Evolutionary conservation across 2,888 invertebrate genomes (phyloP).

Genomic region (Prostheceraeus crozeri): DNA sequence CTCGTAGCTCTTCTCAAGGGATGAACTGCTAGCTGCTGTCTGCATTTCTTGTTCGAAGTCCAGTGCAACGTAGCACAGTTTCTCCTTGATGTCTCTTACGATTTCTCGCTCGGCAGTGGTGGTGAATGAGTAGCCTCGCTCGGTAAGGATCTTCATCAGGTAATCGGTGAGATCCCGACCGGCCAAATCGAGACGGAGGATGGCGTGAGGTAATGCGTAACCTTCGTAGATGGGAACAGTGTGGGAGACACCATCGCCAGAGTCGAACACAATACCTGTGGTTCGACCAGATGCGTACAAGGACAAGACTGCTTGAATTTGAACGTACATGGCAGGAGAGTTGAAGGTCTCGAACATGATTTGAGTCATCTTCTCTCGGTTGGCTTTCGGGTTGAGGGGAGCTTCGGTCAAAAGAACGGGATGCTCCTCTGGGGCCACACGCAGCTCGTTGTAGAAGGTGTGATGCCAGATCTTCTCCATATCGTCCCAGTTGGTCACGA

Average conservation of each 20-base stretch:
- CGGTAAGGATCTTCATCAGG: slow-evolving; percentile 61
- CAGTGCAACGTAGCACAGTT: slow-evolving; percentile 48
- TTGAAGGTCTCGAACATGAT: slow-evolving; percentile 61
- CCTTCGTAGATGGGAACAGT: slow-evolving; percentile 84
- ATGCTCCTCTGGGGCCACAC: slow-evolving; percentile 67
- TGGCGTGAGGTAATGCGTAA: slow-evolving; percentile 60
- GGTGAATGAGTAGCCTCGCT: slow-evolving; percentile 43
- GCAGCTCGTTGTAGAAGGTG: slow-evolving; percentile 57
- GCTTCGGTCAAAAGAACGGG: slow-evolving; percentile 76
- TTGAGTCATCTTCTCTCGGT: slow-evolving; percentile 85
- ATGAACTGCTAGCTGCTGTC: slow-evolving; percentile 49
- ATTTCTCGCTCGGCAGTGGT: slow-evolving; percentile 63
- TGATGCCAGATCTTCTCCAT: slow-evolving; percentile 60
- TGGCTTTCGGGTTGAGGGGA: slow-evolving; percentile 82
- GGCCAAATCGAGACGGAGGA: slow-evolving; percentile 60
- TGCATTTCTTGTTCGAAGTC: slow-evolving; percentile 55
- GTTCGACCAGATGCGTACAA: slow-evolving; percentile 84
- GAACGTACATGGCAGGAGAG: slow-evolving; percentile 78
- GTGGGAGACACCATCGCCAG: slow-evolving; percentile 84
- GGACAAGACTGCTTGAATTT: slow-evolving; percentile 81
- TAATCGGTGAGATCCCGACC: slow-evolving; percentile 61
- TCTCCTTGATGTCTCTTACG: slow-evolving; percentile 62
- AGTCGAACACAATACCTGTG: slow-evolving; percentile 82
- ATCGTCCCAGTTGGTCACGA: slow-evolving; percentile 61
- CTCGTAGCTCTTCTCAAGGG: slow-evolving; percentile 54